Evolutionary conservation across 2,888 invertebrate species (phyloP), one percentile per base, ranked within the genome.

Genomic region (Cetonia aurata): DNA sequence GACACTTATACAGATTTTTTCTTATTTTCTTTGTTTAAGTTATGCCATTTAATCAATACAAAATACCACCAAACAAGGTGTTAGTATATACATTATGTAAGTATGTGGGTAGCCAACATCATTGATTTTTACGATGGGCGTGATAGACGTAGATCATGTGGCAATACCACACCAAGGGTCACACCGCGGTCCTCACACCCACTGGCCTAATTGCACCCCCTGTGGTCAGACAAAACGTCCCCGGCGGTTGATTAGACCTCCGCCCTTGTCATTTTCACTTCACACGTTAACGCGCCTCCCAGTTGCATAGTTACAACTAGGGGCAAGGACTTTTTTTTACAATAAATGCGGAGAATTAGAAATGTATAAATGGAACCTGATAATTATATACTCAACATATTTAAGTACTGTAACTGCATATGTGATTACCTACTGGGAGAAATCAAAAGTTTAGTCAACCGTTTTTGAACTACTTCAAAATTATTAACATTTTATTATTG

Each of bases 161-260:
- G 68, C 69, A 67, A 71, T 46, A 15, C 33, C 71, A 57, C 67
- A 60, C 59, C 46, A 67, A 73, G 74, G 72, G 74, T 69, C 57
- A 66, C 66, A 65, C 60, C 56, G 52, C 48, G 59, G 53, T 55
- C 66, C 74, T 67, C 75, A 76, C 77, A 72, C 76, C 77, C 76
- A 73, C 75, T 67, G 73, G 70, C 71, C 75, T 75, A 77, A 76
- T 77, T 75, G 75, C 69, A 68, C 76, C 77, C 75, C 77, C 74
- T 75, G 71, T 59, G 71, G 74, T 72, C 69, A 68, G 67, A 41
- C 66, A 59, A 69, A 66, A 66, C 55, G 56, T 42, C 66, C 70
- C 69, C 56, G 66, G 50, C 44, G 69, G 65, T 65, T 68, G 65
- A 65, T 69, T 57, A 46, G 66, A 41, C 41, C 62, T 53, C 52